Base-by-base conservation (phyloP, 2,113 vertebrate species). In the Plecotus auritus region DNA sequence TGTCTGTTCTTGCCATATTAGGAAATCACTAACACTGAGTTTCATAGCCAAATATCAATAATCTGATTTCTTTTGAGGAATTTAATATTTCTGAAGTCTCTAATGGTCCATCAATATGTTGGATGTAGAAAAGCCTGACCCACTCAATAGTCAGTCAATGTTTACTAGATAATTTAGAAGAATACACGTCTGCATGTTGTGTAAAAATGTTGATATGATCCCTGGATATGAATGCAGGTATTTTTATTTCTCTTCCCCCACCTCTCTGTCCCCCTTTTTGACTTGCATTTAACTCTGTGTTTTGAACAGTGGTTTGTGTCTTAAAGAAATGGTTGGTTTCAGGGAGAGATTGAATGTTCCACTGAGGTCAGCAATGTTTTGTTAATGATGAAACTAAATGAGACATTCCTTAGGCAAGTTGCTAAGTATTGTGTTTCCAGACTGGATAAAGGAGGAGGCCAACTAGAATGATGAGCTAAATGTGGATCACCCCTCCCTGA, bases 1-100 rank as follows among this genome's bases (percentile, higher is more conserved):
- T 97, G 91, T 96, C 83, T 97, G 78, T 23, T 98, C 93, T 97
- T 98, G 95, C 96, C 72, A 18, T 96, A 28, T 90, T 70, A 94
- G 95, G 85, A 96, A 93, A 97, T 98, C 90, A 89, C 70, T 96
- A 97, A 97, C 94, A 94, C 91, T 74, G 85, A 47, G 72, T 97
- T 97, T 97, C 96, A 97, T 90, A 97, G 72, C 94, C 93, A 98
- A 85, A 96, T 93, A 96, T 94, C 97, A 96, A 96, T 96, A 97
- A 97, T 92, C 88, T 97, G 97, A 97, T 90, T 97, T 98, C 83
- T 54, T 98, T 97, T 97, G 94, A 93, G 69, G 74, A 97, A 97
- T 97, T 91, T 95, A 97, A 70, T 97, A 95, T 97, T 98, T 97
- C 92, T 96, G 96, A 96, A 95, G 94, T 95, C 89, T 93, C 93